phyloP scores from a whole-genome alignment of 2,113 vertebrate species.

The Galeopterus variegatus region DNA sequence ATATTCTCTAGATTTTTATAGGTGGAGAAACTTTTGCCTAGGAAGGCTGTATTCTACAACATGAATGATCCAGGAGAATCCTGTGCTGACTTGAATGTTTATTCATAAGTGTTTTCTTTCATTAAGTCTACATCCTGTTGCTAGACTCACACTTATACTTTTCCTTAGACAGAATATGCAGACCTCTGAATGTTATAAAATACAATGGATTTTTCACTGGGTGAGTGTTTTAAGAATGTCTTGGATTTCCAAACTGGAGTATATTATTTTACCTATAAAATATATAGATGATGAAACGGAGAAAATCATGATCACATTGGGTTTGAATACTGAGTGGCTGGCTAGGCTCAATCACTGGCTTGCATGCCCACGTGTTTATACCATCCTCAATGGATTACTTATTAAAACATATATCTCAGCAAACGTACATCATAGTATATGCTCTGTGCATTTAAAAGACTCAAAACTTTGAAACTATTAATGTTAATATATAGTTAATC shows the following conservation, averaged over 20 bases:
- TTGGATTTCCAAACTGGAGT: background rate
- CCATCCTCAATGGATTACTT: background rate
- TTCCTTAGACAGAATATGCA: background rate
- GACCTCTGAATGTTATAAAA: background rate
- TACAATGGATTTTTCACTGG: background rate
- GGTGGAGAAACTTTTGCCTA: background rate
- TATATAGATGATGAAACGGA: background rate
- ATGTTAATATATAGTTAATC: background rate
- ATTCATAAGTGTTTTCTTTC: background rate
- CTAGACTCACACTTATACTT: background rate
- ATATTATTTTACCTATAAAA: background rate
- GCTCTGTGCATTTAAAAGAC: background rate
- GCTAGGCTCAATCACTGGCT: background rate
- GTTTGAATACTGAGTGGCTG: background rate
- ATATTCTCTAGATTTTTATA: constrained; percentile 3
- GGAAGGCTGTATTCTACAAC: background rate
- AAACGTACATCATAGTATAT: background rate
- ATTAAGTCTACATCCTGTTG: background rate
- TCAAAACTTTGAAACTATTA: background rate
- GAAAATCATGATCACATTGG: background rate
- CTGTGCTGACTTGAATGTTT: background rate
- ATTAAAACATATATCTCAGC: background rate
- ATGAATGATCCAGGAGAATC: constrained; percentile 14
- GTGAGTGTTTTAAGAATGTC: background rate
- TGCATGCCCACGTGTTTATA: background rate